These are phyloP conservation scores for Apteryx mantelli DNA, from an alignment of 2,113 vertebrate genomes.

Conservation along the genomic window DNA sequence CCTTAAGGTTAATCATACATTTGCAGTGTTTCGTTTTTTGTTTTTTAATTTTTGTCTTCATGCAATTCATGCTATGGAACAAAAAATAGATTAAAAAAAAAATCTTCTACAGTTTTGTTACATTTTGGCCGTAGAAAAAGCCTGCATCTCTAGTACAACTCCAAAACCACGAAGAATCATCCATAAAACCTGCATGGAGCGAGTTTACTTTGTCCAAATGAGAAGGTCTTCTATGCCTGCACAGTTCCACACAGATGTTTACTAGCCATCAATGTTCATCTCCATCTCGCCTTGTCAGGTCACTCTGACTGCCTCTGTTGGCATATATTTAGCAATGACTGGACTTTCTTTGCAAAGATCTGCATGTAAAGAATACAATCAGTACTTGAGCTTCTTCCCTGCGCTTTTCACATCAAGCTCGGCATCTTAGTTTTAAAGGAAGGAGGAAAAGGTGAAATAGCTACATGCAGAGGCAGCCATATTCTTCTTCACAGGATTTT, in stretches of 20 bases:
- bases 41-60: constrained; percentile 81
- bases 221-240: constrained; percentile 81
- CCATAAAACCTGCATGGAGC: constrained; percentile 83
- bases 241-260: constrained; percentile 84
- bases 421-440: constrained; percentile 80
- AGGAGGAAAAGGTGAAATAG: constrained; percentile 79
- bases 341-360: constrained; percentile 94
- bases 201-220: constrained; percentile 83
- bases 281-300: constrained; percentile 87
- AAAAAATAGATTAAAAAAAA: constrained; percentile 79
- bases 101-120: constrained; percentile 85
- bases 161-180: constrained; percentile 79
- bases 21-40: constrained; percentile 77
- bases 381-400: constrained; percentile 88
- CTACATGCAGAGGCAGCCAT: constrained; percentile 87
- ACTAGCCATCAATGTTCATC: constrained; percentile 84
- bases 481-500: constrained; percentile 79
- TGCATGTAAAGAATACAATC: constrained; percentile 94
- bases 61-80: constrained; percentile 95
- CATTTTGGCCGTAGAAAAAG: constrained; percentile 85
- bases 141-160: constrained; percentile 82
- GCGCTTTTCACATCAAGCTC: constrained; percentile 78
- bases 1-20: constrained; percentile 80
- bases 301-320: constrained; percentile 91
- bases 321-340: constrained; percentile 95